Evolutionary conservation across 2,888 invertebrate species (phyloP), one percentile per base, ranked within the genome.

Genomic region (Anaspis maculata): DNA sequence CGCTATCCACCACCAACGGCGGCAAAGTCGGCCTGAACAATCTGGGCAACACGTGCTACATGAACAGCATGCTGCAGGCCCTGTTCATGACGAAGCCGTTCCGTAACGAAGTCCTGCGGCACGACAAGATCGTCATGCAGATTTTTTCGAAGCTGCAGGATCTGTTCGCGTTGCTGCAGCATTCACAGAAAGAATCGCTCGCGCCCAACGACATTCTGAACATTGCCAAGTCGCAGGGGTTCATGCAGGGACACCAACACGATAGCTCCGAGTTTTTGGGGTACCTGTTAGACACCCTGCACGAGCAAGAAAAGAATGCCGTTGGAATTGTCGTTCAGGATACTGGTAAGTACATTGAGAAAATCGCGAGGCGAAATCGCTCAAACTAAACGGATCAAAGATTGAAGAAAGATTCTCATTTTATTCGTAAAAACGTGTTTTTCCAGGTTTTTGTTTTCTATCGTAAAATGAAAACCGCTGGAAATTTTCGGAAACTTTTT

Each of bases 181-280:
- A 79, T 54, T 83, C 83, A 0, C 66, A 73, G 30, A 68, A 79
- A 30, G 70, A 73, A 15, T 76, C 81, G 27, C 58, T 86, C 48
- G 76, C 81, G 9, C 87, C 89, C 0, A 71, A 68, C n/a, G 79
- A 78, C 25, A 79, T 88, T 54, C 70, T 83, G 42, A 69, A 72
- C 26, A 73, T 76, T 1, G 78, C 85, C 1, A 73, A 82, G 45
- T 88, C 90, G 3, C 76, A 83, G 0, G 83, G 83, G 53, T 90
- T 90, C 60, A 71, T 76, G 16, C 71, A 72, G 3, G 81, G 87
- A 10, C 73, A 81, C 42, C 90, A 91, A 52, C 90, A 91, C 54
- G 90, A 90, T 52, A 88, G 89, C 62, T 87, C 87, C 0, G 90
- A 90, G 64, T 89, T 86, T 64, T 66, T 89, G 33, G 81, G 83